phyloP scores from a whole-genome alignment of 2,797 vertebrate genomes.

The Benthosema pterotum region DNA sequence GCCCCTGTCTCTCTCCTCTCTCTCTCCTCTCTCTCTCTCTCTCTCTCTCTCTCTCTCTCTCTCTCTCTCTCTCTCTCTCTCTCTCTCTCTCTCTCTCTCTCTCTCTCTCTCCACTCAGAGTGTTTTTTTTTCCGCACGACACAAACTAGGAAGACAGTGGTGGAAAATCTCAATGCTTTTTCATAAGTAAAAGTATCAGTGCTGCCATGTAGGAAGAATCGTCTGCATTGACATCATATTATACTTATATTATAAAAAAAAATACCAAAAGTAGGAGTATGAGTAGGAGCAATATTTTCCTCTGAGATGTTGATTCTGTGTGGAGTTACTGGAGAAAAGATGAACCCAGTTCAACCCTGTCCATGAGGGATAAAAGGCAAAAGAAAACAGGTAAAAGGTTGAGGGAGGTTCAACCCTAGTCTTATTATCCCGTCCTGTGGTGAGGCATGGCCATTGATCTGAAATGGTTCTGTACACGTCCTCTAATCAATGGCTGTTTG shows the following conservation, averaged over 20 bases:
- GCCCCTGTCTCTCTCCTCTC: too few relatives aligned
- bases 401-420: slow-evolving; percentile 22
- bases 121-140: not conserved
- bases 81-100: not conserved
- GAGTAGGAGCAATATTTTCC: too few relatives aligned
- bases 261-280: too few relatives aligned
- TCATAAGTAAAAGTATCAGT: too few relatives aligned
- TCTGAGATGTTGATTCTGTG: not conserved
- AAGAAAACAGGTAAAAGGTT: not conserved
- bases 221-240: too few relatives aligned
- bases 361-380: slow-evolving; percentile 15
- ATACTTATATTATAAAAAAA: too few relatives aligned
- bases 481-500: slow-evolving; percentile 29
- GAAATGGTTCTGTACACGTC: slow-evolving; percentile 43
- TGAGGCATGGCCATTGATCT: slow-evolving; percentile 36
- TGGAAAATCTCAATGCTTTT: too few relatives aligned
- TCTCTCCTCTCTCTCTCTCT: not conserved
- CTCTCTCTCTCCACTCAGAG: not conserved
- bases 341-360: too few relatives aligned
- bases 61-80: not conserved
- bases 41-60: slow-evolving; percentile 2
- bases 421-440: slow-evolving; percentile 30
- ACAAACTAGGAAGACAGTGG: not conserved
- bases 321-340: not conserved
- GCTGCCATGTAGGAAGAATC: too few relatives aligned